These are phyloP conservation scores for Thereva nobilitata DNA, from an alignment of 2,888 invertebrate genomes.

Conservation along the genomic window DNA sequence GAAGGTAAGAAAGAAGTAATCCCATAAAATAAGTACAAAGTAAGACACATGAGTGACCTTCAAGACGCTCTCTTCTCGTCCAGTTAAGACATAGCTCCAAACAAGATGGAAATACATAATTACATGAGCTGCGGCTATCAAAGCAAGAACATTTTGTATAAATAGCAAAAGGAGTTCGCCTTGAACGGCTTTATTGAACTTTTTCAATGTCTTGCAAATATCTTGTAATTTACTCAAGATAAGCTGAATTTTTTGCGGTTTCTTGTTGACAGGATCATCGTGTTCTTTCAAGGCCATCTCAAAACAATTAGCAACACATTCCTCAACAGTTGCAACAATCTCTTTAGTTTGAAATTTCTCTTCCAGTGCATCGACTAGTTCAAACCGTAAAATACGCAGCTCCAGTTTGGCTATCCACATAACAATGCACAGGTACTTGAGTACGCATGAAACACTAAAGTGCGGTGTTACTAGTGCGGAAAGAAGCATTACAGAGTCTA, in stretches of 20 bases:
- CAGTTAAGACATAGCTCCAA: background rate
- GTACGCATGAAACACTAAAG: background rate
- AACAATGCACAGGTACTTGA: constrained; percentile 9
- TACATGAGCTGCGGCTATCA: constrained; percentile 4
- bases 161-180: background rate
- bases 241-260: background rate
- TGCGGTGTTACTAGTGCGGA: constrained; percentile 8
- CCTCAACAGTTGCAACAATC: background rate
- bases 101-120: constrained; percentile 1
- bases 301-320: background rate
- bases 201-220: background rate
- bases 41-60: background rate
- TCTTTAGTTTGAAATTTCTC: background rate
- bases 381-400: background rate
- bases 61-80: background rate
- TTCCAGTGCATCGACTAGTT: background rate
- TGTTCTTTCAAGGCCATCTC: background rate
- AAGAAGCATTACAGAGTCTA: background rate
- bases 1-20: constrained; percentile 8
- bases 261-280: background rate
- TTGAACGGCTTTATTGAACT: background rate
- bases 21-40: constrained; percentile 3
- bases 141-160: constrained; percentile 2
- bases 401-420: constrained; percentile 10
- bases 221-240: background rate